Evolutionary conservation across 2,113 vertebrate genomes (phyloP).

Genomic region (Silurus asotus): DNA sequence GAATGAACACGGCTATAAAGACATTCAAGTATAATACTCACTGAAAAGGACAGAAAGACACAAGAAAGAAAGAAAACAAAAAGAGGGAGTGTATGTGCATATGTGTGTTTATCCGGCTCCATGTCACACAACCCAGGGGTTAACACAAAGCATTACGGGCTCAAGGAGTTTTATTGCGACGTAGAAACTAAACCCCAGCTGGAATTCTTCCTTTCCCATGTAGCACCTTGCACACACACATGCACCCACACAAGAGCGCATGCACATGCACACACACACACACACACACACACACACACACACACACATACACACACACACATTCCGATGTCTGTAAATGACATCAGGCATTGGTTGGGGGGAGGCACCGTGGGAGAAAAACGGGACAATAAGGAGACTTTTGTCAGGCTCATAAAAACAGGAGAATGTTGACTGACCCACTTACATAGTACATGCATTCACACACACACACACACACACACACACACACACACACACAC

Average conservation of each 20-base stretch:
- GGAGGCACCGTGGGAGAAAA: constrained; percentile 49
- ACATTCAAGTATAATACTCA: neutral
- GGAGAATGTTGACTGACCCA: constrained; percentile 54
- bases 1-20: neutral
- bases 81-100: neutral
- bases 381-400: constrained; percentile 37
- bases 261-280: neutral
- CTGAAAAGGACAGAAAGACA: neutral
- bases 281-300: constrained; percentile 2
- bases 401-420: constrained; percentile 66
- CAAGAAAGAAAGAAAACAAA: neutral
- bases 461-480: constrained; percentile 50
- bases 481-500: constrained; percentile 30
- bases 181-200: constrained; percentile 37
- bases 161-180: constrained; percentile 32
- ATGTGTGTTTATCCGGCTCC: constrained; percentile 1
- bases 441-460: constrained; percentile 41
- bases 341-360: constrained; percentile 44
- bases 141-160: constrained; percentile 16
- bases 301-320: constrained; percentile 3
- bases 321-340: constrained; percentile 51
- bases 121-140: neutral
- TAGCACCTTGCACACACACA: constrained; percentile 35
- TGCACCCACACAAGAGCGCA: constrained; percentile 14
- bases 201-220: constrained; percentile 46